A percentile compares a stretch with the other conserved stretches of the same genome.
Evolutionary conservation across 2,888 invertebrate genomes (phyloP).

Genomic region (Athetis lepigone): DNA sequence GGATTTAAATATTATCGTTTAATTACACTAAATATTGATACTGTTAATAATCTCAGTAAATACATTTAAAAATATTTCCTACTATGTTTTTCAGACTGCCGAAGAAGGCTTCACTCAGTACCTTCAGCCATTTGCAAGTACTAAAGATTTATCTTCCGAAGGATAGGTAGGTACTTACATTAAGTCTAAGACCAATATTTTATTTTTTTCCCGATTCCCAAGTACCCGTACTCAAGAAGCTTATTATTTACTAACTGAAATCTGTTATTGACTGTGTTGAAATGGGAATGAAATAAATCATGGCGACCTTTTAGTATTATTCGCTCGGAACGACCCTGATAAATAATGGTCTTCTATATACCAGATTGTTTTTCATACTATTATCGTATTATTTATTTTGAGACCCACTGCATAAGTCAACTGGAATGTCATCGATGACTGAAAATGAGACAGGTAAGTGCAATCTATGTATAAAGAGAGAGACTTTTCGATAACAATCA

Average conservation of each 20-base stretch:
- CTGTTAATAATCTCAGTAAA: no score
- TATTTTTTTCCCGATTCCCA: constrained; percentile 5
- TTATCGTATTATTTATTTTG: constrained; percentile 33
- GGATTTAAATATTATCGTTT: no score
- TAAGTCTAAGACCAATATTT: background rate
- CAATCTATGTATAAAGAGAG: background rate
- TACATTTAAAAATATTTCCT: no score
- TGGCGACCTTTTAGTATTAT: constrained; percentile 43
- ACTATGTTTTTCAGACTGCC: no score
- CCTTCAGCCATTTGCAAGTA: background rate
- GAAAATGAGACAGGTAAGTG: background rate
- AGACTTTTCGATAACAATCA: no score
- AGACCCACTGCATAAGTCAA: constrained; percentile 2
- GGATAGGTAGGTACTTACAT: background rate
- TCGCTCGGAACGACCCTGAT: constrained; percentile 37
- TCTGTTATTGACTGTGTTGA: constrained; percentile 55
- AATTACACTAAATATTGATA: no score
- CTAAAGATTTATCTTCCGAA: background rate
- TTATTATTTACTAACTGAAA: constrained; percentile 48
- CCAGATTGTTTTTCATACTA: constrained; percentile 42
- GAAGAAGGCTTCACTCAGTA: no score
- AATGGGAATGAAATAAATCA: constrained; percentile 42
- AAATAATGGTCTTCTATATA: constrained; percentile 33
- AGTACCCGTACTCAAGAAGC: constrained; percentile 6
- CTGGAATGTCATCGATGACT: background rate